Evolutionary conservation across 35 echinoderm and acorn worm genomes (phyloP).

Genomic region (Patiria miniata): DNA sequence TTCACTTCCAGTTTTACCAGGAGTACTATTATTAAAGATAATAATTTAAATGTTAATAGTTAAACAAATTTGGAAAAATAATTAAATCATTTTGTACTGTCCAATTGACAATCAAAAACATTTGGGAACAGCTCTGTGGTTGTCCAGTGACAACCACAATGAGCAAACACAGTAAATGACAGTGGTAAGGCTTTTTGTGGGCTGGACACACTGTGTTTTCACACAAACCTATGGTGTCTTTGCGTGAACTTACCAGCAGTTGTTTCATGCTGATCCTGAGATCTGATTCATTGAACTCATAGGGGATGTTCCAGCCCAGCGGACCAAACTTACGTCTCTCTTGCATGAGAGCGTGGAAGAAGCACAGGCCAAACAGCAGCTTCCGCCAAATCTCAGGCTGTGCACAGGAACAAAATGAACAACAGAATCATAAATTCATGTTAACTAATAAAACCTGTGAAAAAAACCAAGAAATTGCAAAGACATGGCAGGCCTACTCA

Average conservation of each 20-base stretch:
- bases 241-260: slow-evolving; percentile 60
- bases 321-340: slow-evolving; percentile 98
- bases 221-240: too few species aligned
- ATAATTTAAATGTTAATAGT: too few species aligned
- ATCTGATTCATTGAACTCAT: slow-evolving; percentile 99
- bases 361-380: slow-evolving; percentile 97
- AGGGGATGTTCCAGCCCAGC: slow-evolving; percentile 99
- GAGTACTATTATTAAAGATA: too few species aligned
- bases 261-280: slow-evolving; percentile 98
- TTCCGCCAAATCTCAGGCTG: slow-evolving; percentile 91
- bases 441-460: slow-evolving; percentile 66
- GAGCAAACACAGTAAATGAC: too few species aligned
- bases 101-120: too few species aligned
- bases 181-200: too few species aligned
- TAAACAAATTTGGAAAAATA: too few species aligned
- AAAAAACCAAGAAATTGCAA: neutral
- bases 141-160: too few species aligned
- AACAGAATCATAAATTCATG: neutral
- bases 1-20: too few species aligned
- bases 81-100: too few species aligned
- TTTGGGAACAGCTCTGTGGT: too few species aligned
- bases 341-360: slow-evolving; percentile 97
- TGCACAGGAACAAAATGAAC: neutral
- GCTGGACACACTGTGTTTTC: too few species aligned
- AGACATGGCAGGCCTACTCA: slow-evolving; percentile 2